phyloP scores from a whole-genome alignment of 2,797 vertebrate species.

The Sebastes nivosus region DNA sequence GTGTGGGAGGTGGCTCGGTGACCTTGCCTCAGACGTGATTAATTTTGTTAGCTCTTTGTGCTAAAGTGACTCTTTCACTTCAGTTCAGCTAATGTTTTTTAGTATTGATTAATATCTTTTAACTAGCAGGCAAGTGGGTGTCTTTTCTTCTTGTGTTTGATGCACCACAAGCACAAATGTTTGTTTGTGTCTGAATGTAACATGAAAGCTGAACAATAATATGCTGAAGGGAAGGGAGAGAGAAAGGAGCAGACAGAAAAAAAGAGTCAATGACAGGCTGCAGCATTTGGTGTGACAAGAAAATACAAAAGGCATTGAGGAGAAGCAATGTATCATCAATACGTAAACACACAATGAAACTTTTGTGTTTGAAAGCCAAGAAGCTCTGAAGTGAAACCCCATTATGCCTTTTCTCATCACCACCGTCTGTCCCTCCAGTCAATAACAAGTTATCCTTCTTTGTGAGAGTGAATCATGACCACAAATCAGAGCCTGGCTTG shows the following conservation, averaged over 20 bases:
- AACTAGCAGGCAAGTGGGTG: conserved; percentile 7
- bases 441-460: conserved; percentile 35
- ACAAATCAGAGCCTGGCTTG: conserved; percentile 25
- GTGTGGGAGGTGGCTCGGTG: conserved; percentile 55
- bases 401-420: conserved; percentile 23
- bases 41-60: conserved; percentile 51
- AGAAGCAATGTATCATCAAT: conserved; percentile 21
- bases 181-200: conserved; percentile 7
- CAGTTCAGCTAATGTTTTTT: neutral
- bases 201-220: conserved; percentile 40
- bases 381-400: conserved; percentile 32
- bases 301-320: conserved; percentile 41
- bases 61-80: conserved; percentile 41
- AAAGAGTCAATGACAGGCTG: conserved; percentile 36
- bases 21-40: conserved; percentile 59
- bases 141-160: conserved; percentile 2
- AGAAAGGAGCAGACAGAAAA: neutral
- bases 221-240: neutral
- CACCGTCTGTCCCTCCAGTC: conserved; percentile 23
- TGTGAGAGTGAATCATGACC: conserved; percentile 30
- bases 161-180: conserved; percentile 13
- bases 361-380: conserved; percentile 25
- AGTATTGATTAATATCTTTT: conserved; percentile 19
- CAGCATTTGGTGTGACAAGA: conserved; percentile 36
- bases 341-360: conserved; percentile 32